Evolutionary conservation across 1,140 invertebrate species (phyloP), one percentile per base, ranked within the genome.

Genomic region (Bombus waltoni): DNA sequence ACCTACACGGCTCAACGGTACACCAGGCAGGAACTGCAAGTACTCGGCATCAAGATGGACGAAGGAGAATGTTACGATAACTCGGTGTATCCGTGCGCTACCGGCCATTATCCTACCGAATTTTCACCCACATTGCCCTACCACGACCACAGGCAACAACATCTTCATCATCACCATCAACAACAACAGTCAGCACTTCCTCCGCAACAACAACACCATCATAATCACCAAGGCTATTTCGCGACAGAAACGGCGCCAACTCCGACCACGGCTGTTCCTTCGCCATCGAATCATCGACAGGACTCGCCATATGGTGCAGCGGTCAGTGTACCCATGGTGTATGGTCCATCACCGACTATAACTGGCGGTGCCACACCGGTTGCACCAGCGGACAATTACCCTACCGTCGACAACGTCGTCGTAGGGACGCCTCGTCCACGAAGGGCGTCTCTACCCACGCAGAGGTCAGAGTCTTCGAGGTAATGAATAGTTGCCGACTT

Each of bases 401-500:
- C 93, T 96, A 87, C 96, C 96, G 91, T 95, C 95, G 87, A 95
- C 82, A 96, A 96, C 35, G 95, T 96, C 81, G 90, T 93, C 93
- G 95, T 94, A 94, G 95, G 93, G 13, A 93, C 92, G 90, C 95
- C 96, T 18, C 95, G 97, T 57, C 96, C 97, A 89, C 95, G 97
- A 85, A 95, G 97, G 83, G 96, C 97, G 13, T 97, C 97, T 0
- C 92, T 98, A 81, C 97, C 97, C 6, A 95, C 97, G 1, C 97
- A 98, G 92, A 95, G 97, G 86, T 97, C 97, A 3, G 97, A 97
- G 93, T 97, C 97, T 8, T 97, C 97, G 65, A 97, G 97, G 95
- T 95, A 92, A 88, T 62, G 18, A 22, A 53, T 53, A 5, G 47
- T 53, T 22, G 47, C 3, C 1, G 47, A 22, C 47, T 53, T 22